phyloP scores from a whole-genome alignment of 2,888 invertebrate species.

The Leucania comma region DNA sequence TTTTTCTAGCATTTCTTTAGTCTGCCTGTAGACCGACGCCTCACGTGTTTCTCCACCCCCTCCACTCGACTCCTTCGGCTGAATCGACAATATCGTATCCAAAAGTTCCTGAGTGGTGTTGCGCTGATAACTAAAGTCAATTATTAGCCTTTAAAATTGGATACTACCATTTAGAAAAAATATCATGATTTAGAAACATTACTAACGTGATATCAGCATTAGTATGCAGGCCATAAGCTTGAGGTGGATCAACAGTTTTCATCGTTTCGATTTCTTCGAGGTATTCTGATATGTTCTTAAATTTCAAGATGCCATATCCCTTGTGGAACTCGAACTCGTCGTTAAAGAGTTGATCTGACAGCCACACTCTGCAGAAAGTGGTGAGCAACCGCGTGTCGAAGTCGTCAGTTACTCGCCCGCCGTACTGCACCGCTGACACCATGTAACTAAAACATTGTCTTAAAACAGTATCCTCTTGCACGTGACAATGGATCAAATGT shows the following conservation, averaged over 20 bases:
- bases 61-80: conserved; percentile 96
- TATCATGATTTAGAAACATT: not conserved
- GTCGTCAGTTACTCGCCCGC: conserved; percentile 97
- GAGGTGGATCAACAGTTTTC: conserved; percentile 95
- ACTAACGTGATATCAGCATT: conserved; percentile 97
- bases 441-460: conserved; percentile 92
- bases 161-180: not conserved
- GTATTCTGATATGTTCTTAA: conserved; percentile 93
- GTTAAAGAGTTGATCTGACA: conserved; percentile 93
- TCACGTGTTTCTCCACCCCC: conserved; percentile 96
- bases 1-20: conserved; percentile 95
- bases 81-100: conserved; percentile 95
- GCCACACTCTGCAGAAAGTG: conserved; percentile 95
- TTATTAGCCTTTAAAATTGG: not conserved
- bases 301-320: conserved; percentile 93
- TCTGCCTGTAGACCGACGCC: conserved; percentile 92
- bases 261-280: conserved; percentile 94
- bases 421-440: conserved; percentile 97
- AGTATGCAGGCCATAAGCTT: conserved; percentile 96
- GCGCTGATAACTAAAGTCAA: conserved; percentile 93
- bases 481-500: not conserved
- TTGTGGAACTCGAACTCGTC: conserved; percentile 95
- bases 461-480: not conserved
- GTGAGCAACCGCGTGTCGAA: conserved; percentile 95
- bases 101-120: conserved; percentile 93